A percentile compares a stretch with the other conserved stretches of the same genome.
Evolutionary conservation across 2,888 invertebrate species (phyloP).

Genomic region (Lottia gigantea): DNA sequence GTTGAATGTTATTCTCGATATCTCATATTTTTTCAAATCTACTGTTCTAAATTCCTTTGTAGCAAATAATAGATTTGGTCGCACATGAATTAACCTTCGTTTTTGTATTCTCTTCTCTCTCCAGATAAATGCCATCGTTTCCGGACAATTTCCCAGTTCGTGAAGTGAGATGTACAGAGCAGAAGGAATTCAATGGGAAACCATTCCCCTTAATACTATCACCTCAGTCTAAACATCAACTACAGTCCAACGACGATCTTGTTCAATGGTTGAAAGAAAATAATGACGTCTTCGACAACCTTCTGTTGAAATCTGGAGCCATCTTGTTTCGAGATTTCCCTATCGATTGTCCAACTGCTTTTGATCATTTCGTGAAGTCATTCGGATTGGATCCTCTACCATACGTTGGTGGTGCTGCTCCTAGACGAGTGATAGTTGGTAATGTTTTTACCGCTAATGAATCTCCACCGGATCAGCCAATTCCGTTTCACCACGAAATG

Average conservation of each 20-base stretch:
- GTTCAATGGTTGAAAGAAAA: conserved; percentile 33
- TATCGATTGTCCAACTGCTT: conserved; percentile 39
- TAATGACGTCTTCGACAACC: conserved; percentile 25
- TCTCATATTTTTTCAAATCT: too few species aligned
- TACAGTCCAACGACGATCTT: conserved; percentile 10
- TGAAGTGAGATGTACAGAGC: conserved; percentile 23
- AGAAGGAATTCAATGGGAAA: conserved; percentile 38
- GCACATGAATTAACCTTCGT: neutral
- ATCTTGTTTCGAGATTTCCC: conserved; percentile 52
- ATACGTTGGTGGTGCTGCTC: conserved; percentile 53
- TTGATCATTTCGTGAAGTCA: conserved; percentile 42
- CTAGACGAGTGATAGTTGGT: conserved; percentile 38
- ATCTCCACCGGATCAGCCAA: conserved; percentile 51
- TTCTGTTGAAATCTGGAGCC: conserved; percentile 43
- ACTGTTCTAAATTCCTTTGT: too few species aligned
- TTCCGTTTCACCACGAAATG: conserved; percentile 59
- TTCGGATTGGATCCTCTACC: conserved; percentile 44
- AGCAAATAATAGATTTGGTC: too few species aligned
- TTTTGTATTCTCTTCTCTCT: neutral
- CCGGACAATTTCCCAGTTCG: conserved; percentile 6
- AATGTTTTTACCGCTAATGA: conserved; percentile 55
- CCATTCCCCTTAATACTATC: conserved; percentile 40
- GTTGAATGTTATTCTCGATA: too few species aligned
- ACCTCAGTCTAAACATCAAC: conserved; percentile 18
- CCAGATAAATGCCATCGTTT: conserved; percentile 1